phyloP scores from a whole-genome alignment of 37 sponge, comb jelly and placozoan genomes.

The Cliona cf. orientalis region DNA sequence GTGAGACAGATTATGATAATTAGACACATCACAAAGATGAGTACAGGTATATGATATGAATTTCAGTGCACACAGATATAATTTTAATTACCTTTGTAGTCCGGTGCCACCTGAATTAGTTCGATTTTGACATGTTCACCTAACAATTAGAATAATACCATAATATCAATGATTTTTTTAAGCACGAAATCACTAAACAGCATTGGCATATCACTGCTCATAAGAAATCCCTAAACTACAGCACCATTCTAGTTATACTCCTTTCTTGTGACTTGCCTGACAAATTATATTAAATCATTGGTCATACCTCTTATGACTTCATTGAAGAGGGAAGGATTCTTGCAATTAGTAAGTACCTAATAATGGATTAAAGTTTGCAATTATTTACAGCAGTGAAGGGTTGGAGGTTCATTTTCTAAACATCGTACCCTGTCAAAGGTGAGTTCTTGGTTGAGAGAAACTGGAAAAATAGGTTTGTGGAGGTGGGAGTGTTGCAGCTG shows the following conservation, averaged over 20 bases:
- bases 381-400: not conserved
- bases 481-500: constrained; percentile 74
- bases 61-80: constrained; percentile 1
- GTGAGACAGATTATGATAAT: no score
- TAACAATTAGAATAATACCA: not conserved
- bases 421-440: constrained; percentile 74
- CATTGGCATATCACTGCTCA: no score
- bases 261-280: not conserved
- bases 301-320: constrained; percentile 76
- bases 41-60: not conserved
- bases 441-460: constrained; percentile 53
- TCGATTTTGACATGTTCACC: constrained; percentile 84
- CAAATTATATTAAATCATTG: no score
- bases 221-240: no score
- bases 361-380: not conserved
- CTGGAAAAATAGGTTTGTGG: constrained; percentile 63
- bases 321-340: constrained; percentile 52
- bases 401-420: not conserved
- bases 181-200: not conserved
- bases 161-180: not conserved
- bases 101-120: constrained; percentile 66
- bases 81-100: constrained; percentile 58
- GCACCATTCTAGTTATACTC: no score
- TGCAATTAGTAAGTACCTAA: constrained; percentile 82
- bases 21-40: not conserved